A percentile compares a stretch with the other conserved stretches of the same genome.
These are phyloP conservation scores for Hemaris fuciformis DNA, from an alignment of 2,888 invertebrate species.

Conservation along the genomic window DNA sequence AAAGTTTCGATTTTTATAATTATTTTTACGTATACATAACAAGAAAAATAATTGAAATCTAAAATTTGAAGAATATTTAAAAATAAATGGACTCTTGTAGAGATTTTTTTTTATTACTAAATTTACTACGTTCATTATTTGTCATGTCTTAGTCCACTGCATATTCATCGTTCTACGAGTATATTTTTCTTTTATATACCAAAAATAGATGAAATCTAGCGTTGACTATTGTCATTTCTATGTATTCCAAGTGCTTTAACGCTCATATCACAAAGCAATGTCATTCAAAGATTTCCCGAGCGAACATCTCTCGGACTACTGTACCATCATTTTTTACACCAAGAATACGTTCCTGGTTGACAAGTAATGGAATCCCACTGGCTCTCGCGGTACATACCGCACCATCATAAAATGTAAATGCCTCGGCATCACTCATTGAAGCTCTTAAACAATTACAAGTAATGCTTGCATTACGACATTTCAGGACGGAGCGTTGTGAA, in stretches of 20 bases:
- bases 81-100: no score
- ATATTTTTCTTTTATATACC: no score
- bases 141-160: no score
- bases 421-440: conserved; percentile 58
- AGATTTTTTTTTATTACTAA: no score
- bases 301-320: conserved; percentile 49
- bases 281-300: conserved; percentile 71
- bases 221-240: conserved; percentile 28
- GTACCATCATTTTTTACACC: conserved; percentile 55
- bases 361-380: conserved; percentile 56
- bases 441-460: conserved; percentile 57
- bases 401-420: conserved; percentile 74
- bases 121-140: no score
- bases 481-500: conserved; percentile 45
- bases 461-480: conserved; percentile 40
- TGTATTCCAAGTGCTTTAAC: conserved; percentile 24
- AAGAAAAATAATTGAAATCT: no score
- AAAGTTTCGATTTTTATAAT: no score
- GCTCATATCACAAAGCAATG: conserved; percentile 52
- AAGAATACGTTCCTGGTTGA: conserved; percentile 77
- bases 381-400: conserved; percentile 60
- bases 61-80: no score
- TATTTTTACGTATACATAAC: no score
- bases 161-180: no score
- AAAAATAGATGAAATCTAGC: no score